Evolutionary conservation across 2,113 vertebrate genomes (phyloP).

Genomic region (Harpagus bidentatus): DNA sequence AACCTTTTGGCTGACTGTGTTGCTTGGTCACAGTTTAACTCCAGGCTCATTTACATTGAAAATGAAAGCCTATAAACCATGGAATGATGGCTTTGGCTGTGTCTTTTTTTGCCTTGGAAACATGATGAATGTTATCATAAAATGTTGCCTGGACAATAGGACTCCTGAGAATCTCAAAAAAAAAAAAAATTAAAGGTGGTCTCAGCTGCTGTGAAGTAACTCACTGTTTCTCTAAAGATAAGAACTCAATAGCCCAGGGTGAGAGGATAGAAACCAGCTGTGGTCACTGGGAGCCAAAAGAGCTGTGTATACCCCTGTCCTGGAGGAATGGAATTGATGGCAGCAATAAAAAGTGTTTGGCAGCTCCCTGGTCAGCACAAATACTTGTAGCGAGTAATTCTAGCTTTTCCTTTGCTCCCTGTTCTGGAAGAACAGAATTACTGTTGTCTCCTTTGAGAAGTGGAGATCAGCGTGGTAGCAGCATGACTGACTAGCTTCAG

Average conservation of each 20-base stretch:
- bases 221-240: slow-evolving; percentile 29
- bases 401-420: not conserved
- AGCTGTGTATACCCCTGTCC: not conserved
- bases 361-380: slow-evolving; percentile 23
- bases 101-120: not conserved
- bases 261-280: not conserved
- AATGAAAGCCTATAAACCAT: not conserved
- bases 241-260: not conserved
- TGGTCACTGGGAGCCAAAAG: slow-evolving; percentile 2
- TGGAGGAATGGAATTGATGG: slow-evolving; percentile 35
- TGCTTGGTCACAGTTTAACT: not conserved
- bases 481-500: not conserved
- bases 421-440: slow-evolving; percentile 37
- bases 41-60: not conserved
- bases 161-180: not conserved
- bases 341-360: slow-evolving; percentile 40
- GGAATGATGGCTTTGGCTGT: not conserved
- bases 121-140: not conserved
- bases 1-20: not conserved
- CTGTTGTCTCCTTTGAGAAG: not conserved
- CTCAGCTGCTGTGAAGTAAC: slow-evolving; percentile 12
- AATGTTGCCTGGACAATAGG: not conserved
- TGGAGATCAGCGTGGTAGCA: not conserved
- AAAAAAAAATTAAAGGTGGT: not conserved
- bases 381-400: not conserved